Evolutionary conservation across 2,113 vertebrate species (phyloP), one percentile per base, ranked within the genome.

Genomic region (Menura novaehollandiae): DNA sequence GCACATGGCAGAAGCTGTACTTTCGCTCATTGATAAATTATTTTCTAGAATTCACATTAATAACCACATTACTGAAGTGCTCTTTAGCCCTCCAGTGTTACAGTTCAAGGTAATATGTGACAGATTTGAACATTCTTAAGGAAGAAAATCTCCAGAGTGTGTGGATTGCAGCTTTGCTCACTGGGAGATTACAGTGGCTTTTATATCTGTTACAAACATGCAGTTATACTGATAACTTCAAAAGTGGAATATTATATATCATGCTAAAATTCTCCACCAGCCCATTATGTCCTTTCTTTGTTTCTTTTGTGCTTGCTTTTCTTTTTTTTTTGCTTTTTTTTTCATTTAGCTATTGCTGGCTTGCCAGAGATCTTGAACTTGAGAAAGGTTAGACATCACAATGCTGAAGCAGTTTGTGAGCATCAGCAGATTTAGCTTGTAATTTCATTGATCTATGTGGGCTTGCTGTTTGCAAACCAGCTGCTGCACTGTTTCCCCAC

Each of bases 341-440:
- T 73, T 73, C 74, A 94, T 97, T 98, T 97, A 97, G 97, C 95
- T 97, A 94, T 95, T 97, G 93, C 96, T 96, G 95, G 93, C 88
- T 98, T 98, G 96, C 98, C 97, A 97, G 96, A 98, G 98, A 98
- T 98, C 97, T 98, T 98, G 98, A 98, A 98, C 98, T 98, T 98
- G 98, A 97, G 97, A 98, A 98, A 98, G 98, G 98, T 98, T 98
- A 98, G 98, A 97, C 96, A 97, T 98, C 97, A 98, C 97, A 98
- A 97, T 88, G 83, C 97, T 97, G 93, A 93, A 98, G 97, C 98
- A 97, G 98, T 98, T 98, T 98, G 97, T 98, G 98, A 98, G 98
- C 98, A 98, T 98, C 98, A 98, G 98, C 98, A 98, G 98, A 98
- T 98, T 98, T 98, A 97, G 96, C 98, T 98, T 98, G 98, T 98